Evolutionary conservation across 1,140 invertebrate species (phyloP), one percentile per base, ranked within the genome.

Genomic region (Aplysia californica): DNA sequence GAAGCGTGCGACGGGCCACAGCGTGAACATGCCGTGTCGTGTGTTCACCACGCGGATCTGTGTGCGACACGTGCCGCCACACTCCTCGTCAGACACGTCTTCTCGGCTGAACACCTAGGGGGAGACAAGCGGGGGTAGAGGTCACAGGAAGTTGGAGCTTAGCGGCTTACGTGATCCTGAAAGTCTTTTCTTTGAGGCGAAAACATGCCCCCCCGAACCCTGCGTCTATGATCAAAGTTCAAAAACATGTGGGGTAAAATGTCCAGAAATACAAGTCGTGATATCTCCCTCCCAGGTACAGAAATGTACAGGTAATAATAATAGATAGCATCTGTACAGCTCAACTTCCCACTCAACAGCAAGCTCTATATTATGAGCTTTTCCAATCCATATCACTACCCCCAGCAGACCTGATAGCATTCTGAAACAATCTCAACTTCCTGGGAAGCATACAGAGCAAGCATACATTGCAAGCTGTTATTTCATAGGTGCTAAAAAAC

Each of bases 1-100:
- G n/a, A n/a, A n/a, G n/a, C n/a, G n/a, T n/a, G n/a, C 44, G n/a
- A 98, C 95, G 0, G 95, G 96, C 97, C 97, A 99, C 75, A 98
- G 83, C 6, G 87, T 88, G 65, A 75, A 84, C 58, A 88, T 83
- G 50, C 81, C 77, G 38, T 88, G 74, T 35, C 83, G 82, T 1
- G 81, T 85, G 78, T 87, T 87, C 44, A 79, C 83, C 18, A 88
- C 87, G 75, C 86, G 87, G 21, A 89, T 82, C 59, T 82, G 77
- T 10, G 66, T 79, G 0, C 38, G 26, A 2, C 41, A 20, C 0
- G 36, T 74, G n/a, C 35, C 56, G 23, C 23, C 44, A 50, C 79
- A 80, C 10, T 80, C 80, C 33, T 82, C 83, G n/a, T 85, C 81
- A 15, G 80, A 67, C 35, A 83, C 79, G 56, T 87, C 86, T 59